Conservation (phyloP, 2,797 vertebrate genomes). For the Propithecus perrieri region DNA sequence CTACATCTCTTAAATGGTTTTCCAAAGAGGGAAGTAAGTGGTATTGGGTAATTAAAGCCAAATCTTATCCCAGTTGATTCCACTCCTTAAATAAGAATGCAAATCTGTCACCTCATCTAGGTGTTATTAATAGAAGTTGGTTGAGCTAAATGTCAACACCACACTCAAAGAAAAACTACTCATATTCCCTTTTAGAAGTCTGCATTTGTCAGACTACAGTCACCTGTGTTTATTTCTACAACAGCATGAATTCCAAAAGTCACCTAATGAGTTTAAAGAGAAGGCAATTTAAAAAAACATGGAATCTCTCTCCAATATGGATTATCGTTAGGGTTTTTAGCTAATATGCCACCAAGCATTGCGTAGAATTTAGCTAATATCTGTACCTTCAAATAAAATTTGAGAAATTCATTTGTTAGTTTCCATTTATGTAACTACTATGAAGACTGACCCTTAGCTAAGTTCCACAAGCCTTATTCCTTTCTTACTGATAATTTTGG, state of each 20-base stretch:
- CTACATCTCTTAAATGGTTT: not conserved
- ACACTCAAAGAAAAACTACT: not conserved
- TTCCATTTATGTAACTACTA: not conserved
- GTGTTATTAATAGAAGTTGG: not conserved
- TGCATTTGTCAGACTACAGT: not conserved
- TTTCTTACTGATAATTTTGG: not conserved
- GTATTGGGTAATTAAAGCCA: not conserved
- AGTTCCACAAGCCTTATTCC: not conserved
- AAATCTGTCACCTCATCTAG: not conserved
- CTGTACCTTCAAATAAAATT: not conserved
- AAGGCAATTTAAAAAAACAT: not conserved
- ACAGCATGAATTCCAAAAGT: not conserved
- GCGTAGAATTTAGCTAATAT: not conserved
- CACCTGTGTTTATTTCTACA: not conserved
- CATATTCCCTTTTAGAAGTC: not conserved
- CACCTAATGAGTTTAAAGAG: not conserved
- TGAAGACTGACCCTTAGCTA: not conserved
- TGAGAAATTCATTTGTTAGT: not conserved
- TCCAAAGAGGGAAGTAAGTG: not conserved
- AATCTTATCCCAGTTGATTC: not conserved
- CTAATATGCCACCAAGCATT: not conserved
- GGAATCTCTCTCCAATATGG: not conserved
- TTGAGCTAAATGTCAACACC: not conserved
- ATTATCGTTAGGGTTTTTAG: not conserved
- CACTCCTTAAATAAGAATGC: slow-evolving; percentile 22